Evolutionary conservation across 1,140 invertebrate genomes (phyloP).

Genomic region (Thaumatotibia leucotreta): DNA sequence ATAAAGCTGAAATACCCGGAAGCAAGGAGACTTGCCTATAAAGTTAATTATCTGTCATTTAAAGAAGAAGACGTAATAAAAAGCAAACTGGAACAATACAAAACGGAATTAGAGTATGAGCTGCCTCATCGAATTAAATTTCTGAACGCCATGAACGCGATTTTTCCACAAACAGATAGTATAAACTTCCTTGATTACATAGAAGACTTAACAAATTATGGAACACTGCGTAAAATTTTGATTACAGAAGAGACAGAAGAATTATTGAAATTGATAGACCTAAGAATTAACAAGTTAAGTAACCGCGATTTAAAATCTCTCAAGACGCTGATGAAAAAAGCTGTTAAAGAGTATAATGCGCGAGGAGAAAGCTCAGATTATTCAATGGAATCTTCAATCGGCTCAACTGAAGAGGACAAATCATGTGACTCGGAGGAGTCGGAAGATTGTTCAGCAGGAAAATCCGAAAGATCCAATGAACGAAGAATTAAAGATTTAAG

Average conservation of each 20-base stretch:
- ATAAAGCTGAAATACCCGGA: conserved; percentile 25
- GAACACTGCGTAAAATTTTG: conserved; percentile 27
- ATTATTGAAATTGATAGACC: background rate
- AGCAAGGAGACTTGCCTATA: conserved; percentile 33
- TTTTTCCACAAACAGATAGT: conserved; percentile 39
- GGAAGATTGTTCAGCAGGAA: no score
- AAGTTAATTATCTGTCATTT: conserved; percentile 33
- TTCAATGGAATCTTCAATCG: background rate
- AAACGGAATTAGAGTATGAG: conserved; percentile 31
- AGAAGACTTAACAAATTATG: conserved; percentile 40
- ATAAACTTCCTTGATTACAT: conserved; percentile 45
- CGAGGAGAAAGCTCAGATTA: background rate
- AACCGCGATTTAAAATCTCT: background rate
- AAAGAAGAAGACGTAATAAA: conserved; percentile 39
- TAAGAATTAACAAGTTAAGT: background rate
- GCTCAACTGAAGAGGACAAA: background rate
- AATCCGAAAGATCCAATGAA: background rate
- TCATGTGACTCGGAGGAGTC: background rate
- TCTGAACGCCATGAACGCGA: conserved; percentile 39
- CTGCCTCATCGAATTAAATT: conserved; percentile 28
- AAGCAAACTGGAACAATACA: conserved; percentile 29
- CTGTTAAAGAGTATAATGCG: background rate
- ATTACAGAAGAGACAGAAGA: conserved; percentile 44
- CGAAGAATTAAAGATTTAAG: background rate
- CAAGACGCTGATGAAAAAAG: background rate